Conservation (phyloP, 2,888 invertebrate species). For the Chirona hameri region DNA sequence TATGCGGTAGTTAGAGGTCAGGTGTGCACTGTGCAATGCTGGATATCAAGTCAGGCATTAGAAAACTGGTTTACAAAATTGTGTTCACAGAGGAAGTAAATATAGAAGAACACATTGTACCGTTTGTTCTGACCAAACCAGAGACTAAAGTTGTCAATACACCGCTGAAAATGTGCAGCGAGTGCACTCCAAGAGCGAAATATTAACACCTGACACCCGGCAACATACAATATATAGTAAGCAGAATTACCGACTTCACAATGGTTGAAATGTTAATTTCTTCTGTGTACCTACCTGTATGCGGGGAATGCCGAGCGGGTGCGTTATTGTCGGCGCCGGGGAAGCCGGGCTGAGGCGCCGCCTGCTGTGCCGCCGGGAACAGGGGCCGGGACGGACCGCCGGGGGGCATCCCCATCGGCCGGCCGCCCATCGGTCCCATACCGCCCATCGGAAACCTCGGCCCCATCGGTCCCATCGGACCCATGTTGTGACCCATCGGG, state of each 20-base stretch:
- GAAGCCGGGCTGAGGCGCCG: neutral
- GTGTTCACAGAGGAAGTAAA: too few relatives aligned
- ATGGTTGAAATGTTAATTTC: neutral
- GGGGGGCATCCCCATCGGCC: neutral
- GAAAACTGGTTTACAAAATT: too few relatives aligned
- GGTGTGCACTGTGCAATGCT: too few relatives aligned
- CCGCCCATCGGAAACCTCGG: neutral
- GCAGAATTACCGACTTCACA: neutral
- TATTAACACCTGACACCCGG: too few relatives aligned
- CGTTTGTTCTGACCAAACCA: too few relatives aligned
- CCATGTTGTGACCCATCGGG: conserved; percentile 55
- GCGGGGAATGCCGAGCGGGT: conserved; percentile 68
- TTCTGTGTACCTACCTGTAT: conserved; percentile 56
- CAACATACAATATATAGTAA: too few relatives aligned
- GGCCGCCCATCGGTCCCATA: conserved; percentile 9
- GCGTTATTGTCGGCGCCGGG: neutral
- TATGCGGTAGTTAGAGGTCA: too few relatives aligned
- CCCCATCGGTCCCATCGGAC: conserved; percentile 59
- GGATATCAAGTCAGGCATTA: too few relatives aligned
- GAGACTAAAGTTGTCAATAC: too few relatives aligned
- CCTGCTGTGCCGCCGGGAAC: conserved; percentile 61
- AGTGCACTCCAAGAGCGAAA: too few relatives aligned
- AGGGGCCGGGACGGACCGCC: conserved; percentile 53
- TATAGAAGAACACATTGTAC: too few relatives aligned
- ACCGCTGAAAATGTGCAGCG: too few relatives aligned